A percentile compares a stretch with the other conserved stretches of the same genome.
phyloP scores from a whole-genome alignment of 2,797 vertebrate genomes.

The Poeciliopsis paucimaculata region DNA sequence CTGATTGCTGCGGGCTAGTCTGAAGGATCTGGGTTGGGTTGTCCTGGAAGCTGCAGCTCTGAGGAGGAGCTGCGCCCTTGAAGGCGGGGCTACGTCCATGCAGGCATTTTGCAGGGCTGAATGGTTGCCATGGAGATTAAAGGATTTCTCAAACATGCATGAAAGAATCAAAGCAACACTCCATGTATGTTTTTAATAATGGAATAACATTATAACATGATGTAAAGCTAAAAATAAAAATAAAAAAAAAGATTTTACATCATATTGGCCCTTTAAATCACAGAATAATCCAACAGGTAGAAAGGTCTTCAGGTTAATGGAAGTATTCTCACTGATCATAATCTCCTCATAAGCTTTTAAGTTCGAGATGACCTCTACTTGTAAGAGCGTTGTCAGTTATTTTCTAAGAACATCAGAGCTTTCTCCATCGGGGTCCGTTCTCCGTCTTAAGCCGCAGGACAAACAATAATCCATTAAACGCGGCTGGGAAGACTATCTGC shows the following conservation, averaged over 20 bases:
- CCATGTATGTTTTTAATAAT: too few relatives aligned
- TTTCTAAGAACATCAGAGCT: not conserved
- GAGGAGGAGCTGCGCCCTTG: too few relatives aligned
- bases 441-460: conserved; percentile 7
- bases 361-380: not conserved
- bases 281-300: not conserved
- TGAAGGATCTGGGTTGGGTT: too few relatives aligned
- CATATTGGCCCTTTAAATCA: too few relatives aligned
- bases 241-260: not conserved
- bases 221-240: not conserved
- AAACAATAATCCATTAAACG: conserved; percentile 29
- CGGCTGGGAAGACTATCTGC: conserved; percentile 26
- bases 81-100: too few relatives aligned
- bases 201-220: too few relatives aligned
- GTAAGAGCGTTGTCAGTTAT: not conserved
- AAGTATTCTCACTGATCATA: not conserved
- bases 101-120: too few relatives aligned
- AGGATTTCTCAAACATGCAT: too few relatives aligned
- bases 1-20: too few relatives aligned
- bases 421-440: not conserved
- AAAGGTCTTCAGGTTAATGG: not conserved
- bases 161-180: too few relatives aligned
- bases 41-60: too few relatives aligned
- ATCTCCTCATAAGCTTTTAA: not conserved
- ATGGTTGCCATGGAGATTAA: too few relatives aligned